Conservation (phyloP, 2,888 invertebrate species). For the Cybosia mesomella region DNA sequence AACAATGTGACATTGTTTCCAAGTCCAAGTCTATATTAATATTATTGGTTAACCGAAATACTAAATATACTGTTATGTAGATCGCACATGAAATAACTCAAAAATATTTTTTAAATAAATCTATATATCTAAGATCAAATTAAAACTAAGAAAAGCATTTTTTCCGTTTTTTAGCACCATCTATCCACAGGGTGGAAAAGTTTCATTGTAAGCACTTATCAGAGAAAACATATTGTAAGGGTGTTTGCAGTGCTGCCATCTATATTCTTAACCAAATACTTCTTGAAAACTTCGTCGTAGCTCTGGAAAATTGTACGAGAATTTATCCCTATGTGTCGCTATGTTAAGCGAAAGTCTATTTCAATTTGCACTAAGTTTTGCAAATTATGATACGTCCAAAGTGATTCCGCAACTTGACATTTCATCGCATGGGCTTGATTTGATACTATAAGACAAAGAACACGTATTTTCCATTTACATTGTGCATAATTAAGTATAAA, state of each 20-base stretch:
- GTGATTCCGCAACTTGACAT: conserved; percentile 26
- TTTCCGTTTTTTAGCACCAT: conserved; percentile 35
- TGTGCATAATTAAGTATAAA: conserved; percentile 34
- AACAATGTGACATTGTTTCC: neutral
- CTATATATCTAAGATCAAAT: too few species aligned
- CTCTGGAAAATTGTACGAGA: conserved; percentile 18
- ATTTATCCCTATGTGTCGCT: conserved; percentile 37
- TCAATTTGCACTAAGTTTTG: neutral
- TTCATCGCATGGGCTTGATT: conserved; percentile 25
- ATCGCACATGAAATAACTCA: too few species aligned
- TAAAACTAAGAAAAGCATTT: neutral
- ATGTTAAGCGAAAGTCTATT: neutral
- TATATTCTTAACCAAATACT: conserved; percentile 26
- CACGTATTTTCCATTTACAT: conserved; percentile 42
- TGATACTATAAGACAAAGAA: conserved; percentile 30
- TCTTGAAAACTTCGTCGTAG: conserved; percentile 12
- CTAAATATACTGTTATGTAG: neutral
- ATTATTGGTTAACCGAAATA: neutral
- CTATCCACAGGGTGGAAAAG: conserved; percentile 16
- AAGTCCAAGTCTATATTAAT: neutral
- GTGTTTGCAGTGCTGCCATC: conserved; percentile 39
- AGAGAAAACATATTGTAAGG: neutral
- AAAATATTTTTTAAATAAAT: neutral
- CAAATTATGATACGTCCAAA: conserved; percentile 22
- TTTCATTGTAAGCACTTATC: neutral